Base-by-base conservation (phyloP, 2,113 vertebrate species). In the Galemys pyrenaicus region DNA sequence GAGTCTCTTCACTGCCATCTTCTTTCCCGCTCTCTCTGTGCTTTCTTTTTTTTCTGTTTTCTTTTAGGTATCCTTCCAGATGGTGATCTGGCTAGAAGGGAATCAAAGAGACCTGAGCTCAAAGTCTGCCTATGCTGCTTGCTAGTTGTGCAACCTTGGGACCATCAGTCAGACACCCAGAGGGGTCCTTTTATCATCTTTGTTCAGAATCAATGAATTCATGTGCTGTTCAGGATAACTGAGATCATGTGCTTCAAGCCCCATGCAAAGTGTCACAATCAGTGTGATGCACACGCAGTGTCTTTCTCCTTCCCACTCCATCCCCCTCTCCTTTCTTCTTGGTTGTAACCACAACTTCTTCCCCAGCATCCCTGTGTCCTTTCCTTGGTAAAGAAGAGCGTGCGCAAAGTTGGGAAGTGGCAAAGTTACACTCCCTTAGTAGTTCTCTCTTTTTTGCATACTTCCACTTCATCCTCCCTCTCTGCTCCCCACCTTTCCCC, bases 261-360 rank as follows among this genome's bases (percentile, higher is more conserved):
- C 60, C 32, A 35, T 70, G 49, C 32, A 60, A 10, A 17, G 49
- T 4, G 0, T 44, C 24, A 26, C 32, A 49, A 56, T 46, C 39
- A n/a, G 44, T 6, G n/a, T 28, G 22, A 19, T 7, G 54, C n/a
- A 1, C 19, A 26, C 26, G 0, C 9, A n/a, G 20, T 12, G 3
- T 74, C 39, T 64, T 74, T 64, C 58, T 22, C 8, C 41, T 73
- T 39, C 22, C 39, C 37, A 28, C 13, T 22, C 46, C 10, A 28
- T 68, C 20, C 12, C 71, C 9, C 44, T n/a, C 26, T 10, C 24
- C 17, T 49, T 68, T 37, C 70, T 71, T 79, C 83, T 46, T 51
- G 60, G 26, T 67, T 16, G 65, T 87, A 60, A 54, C 15, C 37
- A 54, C 28, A 44, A 0, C 75, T 12, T 46, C 4, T 49, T 94